A percentile compares a stretch with the other conserved stretches of the same genome.
phyloP scores from a whole-genome alignment of 2,113 vertebrate species.

The Chrysochloris asiatica region DNA sequence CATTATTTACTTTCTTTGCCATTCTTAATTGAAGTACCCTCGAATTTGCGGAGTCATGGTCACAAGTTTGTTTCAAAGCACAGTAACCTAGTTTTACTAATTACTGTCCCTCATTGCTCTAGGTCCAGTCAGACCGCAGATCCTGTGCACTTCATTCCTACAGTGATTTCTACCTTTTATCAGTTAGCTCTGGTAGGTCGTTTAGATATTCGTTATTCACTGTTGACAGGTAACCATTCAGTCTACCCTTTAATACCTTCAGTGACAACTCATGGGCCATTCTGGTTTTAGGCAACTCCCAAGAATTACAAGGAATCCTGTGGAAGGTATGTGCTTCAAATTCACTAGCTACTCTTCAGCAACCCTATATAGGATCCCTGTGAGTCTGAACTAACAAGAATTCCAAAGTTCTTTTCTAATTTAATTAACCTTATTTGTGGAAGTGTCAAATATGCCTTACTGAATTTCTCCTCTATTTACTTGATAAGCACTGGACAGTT shows the following conservation, averaged over 20 bases:
- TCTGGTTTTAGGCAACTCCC: conserved; percentile 21
- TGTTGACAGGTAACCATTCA: not conserved
- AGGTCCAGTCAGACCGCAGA: not conserved
- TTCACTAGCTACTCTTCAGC: too few species aligned
- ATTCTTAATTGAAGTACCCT: not conserved
- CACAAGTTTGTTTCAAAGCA: not conserved
- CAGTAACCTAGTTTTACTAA: not conserved
- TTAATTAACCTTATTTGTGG: not conserved
- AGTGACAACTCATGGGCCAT: not conserved
- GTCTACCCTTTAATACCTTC: not conserved
- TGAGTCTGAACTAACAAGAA: too few species aligned
- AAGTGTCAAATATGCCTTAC: not conserved
- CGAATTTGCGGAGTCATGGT: not conserved
- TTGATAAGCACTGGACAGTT: not conserved
- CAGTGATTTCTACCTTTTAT: not conserved
- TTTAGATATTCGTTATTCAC: conserved; percentile 21
- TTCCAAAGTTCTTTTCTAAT: conserved; percentile 32
- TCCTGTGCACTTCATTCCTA: not conserved
- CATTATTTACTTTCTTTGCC: not conserved
- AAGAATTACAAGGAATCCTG: too few species aligned
- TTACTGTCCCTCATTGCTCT: not conserved
- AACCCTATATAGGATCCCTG: too few species aligned
- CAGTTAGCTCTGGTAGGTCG: not conserved
- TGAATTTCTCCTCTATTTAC: conserved; percentile 25
- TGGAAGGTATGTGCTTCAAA: too few species aligned